These are phyloP conservation scores for Sylvicola cinctus DNA, from an alignment of 2,888 invertebrate species.

Conservation along the genomic window DNA sequence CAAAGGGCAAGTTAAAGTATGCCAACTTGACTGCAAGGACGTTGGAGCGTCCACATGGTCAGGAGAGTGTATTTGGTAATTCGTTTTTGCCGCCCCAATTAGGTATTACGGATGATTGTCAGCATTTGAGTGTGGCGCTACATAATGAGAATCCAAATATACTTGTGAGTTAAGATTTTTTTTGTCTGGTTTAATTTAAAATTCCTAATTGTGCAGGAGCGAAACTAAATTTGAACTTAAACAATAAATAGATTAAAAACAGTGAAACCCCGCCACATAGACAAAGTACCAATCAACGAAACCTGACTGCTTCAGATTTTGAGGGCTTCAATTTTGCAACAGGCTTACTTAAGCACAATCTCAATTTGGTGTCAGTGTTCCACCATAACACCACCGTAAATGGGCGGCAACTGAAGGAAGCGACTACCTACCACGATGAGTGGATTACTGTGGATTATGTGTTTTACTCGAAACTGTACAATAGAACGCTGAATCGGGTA, in stretches of 20 bases:
- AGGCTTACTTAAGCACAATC: conserved; percentile 39
- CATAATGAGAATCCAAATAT: conserved; percentile 23
- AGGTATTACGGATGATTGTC: conserved; percentile 36
- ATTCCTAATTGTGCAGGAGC: too few species aligned
- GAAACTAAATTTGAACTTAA: too few species aligned
- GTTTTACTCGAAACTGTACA: conserved; percentile 41
- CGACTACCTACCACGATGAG: conserved; percentile 53
- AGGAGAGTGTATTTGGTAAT: conserved; percentile 5
- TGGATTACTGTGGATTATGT: conserved; percentile 84
- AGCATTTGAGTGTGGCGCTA: conserved; percentile 30
- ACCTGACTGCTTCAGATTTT: too few species aligned
- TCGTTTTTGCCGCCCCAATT: conserved; percentile 18
- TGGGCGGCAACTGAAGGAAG: too few species aligned
- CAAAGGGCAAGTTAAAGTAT: conserved; percentile 33
- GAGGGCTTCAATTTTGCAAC: too few species aligned
- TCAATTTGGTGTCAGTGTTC: conserved; percentile 37
- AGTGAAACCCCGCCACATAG: too few species aligned
- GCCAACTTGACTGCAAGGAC: conserved; percentile 18
- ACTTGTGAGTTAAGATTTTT: conserved; percentile 4
- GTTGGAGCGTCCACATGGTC: conserved; percentile 8
- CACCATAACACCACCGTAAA: too few species aligned
- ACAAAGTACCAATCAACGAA: too few species aligned
- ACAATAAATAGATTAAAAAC: too few species aligned
- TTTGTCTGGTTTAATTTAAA: neutral
- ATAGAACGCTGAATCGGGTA: conserved; percentile 2